phyloP scores from a whole-genome alignment of 2,797 vertebrate genomes.

The Platalea minor region DNA sequence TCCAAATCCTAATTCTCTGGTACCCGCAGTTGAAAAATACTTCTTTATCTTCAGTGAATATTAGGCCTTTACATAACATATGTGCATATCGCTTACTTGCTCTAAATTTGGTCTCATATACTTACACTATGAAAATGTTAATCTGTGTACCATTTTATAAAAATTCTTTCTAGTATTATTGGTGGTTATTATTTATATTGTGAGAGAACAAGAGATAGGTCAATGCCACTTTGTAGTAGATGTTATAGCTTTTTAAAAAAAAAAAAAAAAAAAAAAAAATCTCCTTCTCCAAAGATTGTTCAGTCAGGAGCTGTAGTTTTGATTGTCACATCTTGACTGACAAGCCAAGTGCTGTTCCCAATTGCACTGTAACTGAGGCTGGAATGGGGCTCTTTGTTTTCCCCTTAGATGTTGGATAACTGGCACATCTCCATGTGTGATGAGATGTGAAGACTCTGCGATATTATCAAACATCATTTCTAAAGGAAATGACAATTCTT shows the following conservation, averaged over 20 bases:
- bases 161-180: neutral
- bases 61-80: conserved; percentile 44
- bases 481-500: conserved; percentile 25
- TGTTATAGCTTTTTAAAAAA: neutral
- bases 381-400: conserved; percentile 29
- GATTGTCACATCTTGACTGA: neutral
- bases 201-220: neutral
- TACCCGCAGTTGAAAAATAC: neutral
- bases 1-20: neutral
- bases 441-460: neutral
- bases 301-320: neutral
- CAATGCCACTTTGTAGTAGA: neutral
- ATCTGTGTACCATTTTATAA: neutral
- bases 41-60: conserved; percentile 17
- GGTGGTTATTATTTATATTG: neutral
- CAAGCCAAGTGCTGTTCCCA: neutral
- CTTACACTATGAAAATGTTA: neutral
- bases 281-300: neutral
- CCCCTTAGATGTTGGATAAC: neutral
- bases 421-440: neutral
- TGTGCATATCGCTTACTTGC: neutral
- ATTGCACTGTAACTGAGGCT: neutral
- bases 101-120: conserved; percentile 30
- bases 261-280: neutral
- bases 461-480: neutral